These are phyloP conservation scores for Sinotaia quadrata DNA, from an alignment of 2,888 invertebrate genomes.

Conservation along the genomic window DNA sequence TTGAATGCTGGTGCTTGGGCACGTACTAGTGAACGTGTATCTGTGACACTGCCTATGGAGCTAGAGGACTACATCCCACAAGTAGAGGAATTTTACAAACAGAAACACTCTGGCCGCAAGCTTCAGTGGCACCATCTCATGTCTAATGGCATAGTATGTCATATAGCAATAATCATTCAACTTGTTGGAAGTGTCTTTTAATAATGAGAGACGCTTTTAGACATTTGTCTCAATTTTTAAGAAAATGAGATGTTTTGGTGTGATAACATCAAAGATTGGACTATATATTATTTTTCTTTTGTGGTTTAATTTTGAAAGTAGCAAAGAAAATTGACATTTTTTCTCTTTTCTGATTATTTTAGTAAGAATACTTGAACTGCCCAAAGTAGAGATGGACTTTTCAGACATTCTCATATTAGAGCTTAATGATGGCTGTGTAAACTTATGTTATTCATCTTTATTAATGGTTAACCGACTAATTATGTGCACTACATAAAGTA, in stretches of 20 bases:
- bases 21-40: constrained; percentile 89
- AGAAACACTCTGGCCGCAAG: constrained; percentile 97
- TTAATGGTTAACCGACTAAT: too few species aligned
- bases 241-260: background rate
- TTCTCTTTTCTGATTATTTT: too few species aligned
- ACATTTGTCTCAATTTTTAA: background rate
- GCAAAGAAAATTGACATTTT: too few species aligned
- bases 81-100: constrained; percentile 97
- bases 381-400: too few species aligned
- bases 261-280: background rate
- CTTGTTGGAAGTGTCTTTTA: too few species aligned
- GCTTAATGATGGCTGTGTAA: too few species aligned
- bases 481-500: too few species aligned
- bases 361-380: too few species aligned
- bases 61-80: constrained; percentile 99
- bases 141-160: constrained; percentile 92
- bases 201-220: background rate
- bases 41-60: constrained; percentile 96
- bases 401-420: too few species aligned
- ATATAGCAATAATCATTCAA: background rate
- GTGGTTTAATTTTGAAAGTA: too few species aligned
- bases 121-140: constrained; percentile 99
- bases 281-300: too few species aligned
- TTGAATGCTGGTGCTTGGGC: constrained; percentile 99
- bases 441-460: too few species aligned